Evolutionary conservation across 1,140 invertebrate species (phyloP).

Genomic region (Choristoneura fumiferana): DNA sequence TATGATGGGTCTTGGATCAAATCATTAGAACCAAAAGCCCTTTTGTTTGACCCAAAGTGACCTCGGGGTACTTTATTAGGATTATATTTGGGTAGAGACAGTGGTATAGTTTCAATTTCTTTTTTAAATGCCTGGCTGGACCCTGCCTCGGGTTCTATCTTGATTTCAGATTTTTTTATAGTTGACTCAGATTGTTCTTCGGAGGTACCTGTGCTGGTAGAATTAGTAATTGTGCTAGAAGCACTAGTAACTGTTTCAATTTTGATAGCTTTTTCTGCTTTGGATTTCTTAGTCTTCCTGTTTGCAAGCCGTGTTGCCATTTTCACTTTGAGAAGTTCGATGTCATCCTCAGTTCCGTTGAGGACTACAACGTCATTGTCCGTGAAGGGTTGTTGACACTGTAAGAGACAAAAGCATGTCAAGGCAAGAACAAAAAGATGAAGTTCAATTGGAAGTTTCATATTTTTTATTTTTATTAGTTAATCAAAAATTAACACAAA

Average conservation of each 20-base stretch:
- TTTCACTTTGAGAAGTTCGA: constrained; percentile 83
- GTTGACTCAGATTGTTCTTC: not conserved
- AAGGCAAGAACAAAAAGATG: too few relatives aligned
- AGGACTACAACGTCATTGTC: constrained; percentile 91
- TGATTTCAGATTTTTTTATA: constrained; percentile 32
- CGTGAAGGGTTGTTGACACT: constrained; percentile 89
- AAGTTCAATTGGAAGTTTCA: too few relatives aligned
- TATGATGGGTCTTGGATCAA: constrained; percentile 82
- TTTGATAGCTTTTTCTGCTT: constrained; percentile 46
- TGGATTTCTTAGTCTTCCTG: constrained; percentile 85
- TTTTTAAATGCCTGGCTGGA: constrained; percentile 45
- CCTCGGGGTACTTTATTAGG: constrained; percentile 67
- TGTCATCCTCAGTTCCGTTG: constrained; percentile 91
- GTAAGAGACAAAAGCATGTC: constrained; percentile 44
- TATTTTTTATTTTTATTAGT: too few relatives aligned
- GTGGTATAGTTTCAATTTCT: constrained; percentile 66
- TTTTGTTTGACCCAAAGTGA: constrained; percentile 63
- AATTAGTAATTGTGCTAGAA: not conserved
- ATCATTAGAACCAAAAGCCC: constrained; percentile 48
- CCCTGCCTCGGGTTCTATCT: constrained; percentile 35
- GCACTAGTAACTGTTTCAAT: constrained; percentile 27
- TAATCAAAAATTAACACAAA: too few relatives aligned
- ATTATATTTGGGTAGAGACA: constrained; percentile 68
- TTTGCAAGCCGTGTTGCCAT: constrained; percentile 82
- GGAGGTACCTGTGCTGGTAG: too few relatives aligned